Evolutionary conservation across 1,140 invertebrate genomes (phyloP).

Genomic region (Cydia fagiglandana): DNA sequence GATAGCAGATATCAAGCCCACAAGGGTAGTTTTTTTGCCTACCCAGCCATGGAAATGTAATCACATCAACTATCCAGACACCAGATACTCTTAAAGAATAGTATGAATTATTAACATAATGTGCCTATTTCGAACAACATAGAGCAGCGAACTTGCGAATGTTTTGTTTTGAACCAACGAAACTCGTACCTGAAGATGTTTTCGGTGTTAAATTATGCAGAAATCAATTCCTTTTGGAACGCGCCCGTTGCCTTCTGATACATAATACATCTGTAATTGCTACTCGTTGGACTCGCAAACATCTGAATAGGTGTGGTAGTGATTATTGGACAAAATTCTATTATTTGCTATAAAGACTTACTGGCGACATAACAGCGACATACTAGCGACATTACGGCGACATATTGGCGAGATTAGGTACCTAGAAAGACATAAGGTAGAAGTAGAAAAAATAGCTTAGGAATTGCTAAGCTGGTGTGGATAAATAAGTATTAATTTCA

Average conservation of each 20-base stretch:
- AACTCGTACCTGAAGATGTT: slow-evolving; percentile 69
- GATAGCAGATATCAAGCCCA: too few species aligned
- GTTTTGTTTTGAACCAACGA: slow-evolving; percentile 73
- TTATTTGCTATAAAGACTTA: background rate
- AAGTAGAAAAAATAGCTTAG: background rate
- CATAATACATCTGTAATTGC: slow-evolving; percentile 77
- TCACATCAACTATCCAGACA: background rate
- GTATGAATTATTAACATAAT: slow-evolving; percentile 59
- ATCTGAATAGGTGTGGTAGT: slow-evolving; percentile 31
- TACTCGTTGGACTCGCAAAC: slow-evolving; percentile 48
- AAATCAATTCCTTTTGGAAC: slow-evolving; percentile 75
- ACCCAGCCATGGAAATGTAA: background rate
- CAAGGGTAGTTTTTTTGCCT: background rate
- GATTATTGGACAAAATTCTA: slow-evolving; percentile 11
- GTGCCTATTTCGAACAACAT: slow-evolving; percentile 59
- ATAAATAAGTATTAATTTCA: background rate
- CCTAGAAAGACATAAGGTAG: too few species aligned
- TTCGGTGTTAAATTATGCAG: slow-evolving; percentile 75
- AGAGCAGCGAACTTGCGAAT: slow-evolving; percentile 73
- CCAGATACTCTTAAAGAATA: slow-evolving; percentile 6
- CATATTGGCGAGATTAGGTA: too few species aligned
- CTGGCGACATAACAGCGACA: too few species aligned
- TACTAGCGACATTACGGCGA: too few species aligned
- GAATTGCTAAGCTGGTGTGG: background rate
- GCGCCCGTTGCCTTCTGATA: slow-evolving; percentile 59